These are phyloP conservation scores for Lateolabrax maculatus DNA, from an alignment of 2,797 vertebrate species.

Conservation along the genomic window DNA sequence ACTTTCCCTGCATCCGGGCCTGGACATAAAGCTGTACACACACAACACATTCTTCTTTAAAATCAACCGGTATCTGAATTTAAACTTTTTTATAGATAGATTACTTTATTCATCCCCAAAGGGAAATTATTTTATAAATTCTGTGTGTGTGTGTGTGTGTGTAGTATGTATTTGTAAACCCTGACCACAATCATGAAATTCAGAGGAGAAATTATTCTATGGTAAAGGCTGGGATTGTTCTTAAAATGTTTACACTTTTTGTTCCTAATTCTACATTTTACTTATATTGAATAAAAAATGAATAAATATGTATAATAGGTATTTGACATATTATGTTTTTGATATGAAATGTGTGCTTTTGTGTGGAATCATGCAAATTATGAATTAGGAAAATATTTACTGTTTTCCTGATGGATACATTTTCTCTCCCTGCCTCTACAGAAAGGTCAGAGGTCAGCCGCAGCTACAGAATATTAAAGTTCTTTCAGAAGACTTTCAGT, in stretches of 20 bases:
- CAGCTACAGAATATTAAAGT: too few relatives aligned
- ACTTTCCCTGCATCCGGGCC: slow-evolving; percentile 92
- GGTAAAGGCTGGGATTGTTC: too few relatives aligned
- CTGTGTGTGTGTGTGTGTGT: too few relatives aligned
- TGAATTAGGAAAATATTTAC: background rate
- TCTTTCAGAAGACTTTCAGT: too few relatives aligned
- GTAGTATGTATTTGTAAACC: too few relatives aligned
- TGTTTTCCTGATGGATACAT: background rate
- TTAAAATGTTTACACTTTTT: background rate
- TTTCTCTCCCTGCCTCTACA: background rate
- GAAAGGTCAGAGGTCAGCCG: slow-evolving; percentile 6
- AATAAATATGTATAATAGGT: background rate
- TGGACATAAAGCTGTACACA: slow-evolving; percentile 92
- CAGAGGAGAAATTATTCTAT: too few relatives aligned
- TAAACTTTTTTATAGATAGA: background rate
- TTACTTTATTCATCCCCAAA: too few relatives aligned
- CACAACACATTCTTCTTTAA: background rate
- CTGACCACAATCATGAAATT: too few relatives aligned
- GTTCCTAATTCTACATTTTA: background rate
- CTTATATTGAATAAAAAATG: background rate
- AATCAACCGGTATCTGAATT: background rate
- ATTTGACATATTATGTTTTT: background rate
- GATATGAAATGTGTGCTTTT: background rate
- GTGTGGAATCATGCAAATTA: background rate
- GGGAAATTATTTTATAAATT: background rate